A percentile compares a stretch with the other conserved stretches of the same genome.
phyloP scores from a whole-genome alignment of 2,888 invertebrate species.

The Halictus ligatus region DNA sequence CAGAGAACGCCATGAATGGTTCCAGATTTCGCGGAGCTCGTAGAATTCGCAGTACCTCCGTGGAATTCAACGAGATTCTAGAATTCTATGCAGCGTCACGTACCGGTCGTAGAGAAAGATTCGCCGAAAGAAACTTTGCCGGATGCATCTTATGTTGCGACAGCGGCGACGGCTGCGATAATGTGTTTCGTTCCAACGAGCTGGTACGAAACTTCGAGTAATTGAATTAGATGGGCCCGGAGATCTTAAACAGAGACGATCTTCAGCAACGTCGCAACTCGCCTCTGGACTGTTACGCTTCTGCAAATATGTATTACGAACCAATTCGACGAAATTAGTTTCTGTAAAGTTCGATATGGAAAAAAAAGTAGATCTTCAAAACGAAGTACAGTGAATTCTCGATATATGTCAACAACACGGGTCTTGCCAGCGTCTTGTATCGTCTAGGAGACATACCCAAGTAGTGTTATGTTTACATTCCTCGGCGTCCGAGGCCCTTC shows the following conservation, averaged over 20 bases:
- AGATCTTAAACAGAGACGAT: not conserved
- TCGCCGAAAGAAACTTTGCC: not conserved
- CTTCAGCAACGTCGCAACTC: not conserved
- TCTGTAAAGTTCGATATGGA: no score
- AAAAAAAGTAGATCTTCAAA: no score
- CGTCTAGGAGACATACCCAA: no score
- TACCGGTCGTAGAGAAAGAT: constrained; percentile 10
- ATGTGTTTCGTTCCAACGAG: no score
- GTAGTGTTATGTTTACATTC: no score
- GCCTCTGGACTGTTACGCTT: not conserved
- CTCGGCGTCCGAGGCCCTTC: no score
- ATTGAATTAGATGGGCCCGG: not conserved
- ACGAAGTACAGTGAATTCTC: no score
- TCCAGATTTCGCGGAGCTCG: constrained; percentile 18
- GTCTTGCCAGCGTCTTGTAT: no score
- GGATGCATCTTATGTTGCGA: not conserved
- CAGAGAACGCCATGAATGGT: not conserved
- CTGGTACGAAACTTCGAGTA: not conserved
- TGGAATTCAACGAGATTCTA: constrained; percentile 35
- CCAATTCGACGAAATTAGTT: not conserved
- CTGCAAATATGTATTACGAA: not conserved
- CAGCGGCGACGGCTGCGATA: not conserved
- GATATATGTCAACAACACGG: no score
- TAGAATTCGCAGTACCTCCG: constrained; percentile 16
- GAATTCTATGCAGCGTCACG: constrained; percentile 11